Evolutionary conservation across 92 coral and sea anemone genomes (phyloP).

Genomic region (Heliopora coerulea): DNA sequence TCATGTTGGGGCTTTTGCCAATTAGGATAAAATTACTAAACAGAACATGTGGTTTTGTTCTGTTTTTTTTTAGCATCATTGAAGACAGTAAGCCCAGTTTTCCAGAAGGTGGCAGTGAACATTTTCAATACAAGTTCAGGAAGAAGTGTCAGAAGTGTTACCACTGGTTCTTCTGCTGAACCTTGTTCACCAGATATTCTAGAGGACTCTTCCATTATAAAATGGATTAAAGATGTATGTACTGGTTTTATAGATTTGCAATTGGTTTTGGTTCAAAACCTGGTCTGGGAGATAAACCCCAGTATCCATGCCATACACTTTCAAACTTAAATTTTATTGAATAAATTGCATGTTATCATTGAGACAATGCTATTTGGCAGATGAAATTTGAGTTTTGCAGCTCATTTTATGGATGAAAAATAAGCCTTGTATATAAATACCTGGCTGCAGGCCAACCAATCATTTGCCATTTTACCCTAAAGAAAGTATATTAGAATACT

Average conservation of each 20-base stretch:
- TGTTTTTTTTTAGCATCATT: neutral
- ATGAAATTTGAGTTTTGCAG: too few relatives aligned
- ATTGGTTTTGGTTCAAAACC: too few relatives aligned
- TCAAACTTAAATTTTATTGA: too few relatives aligned
- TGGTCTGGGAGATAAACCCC: too few relatives aligned
- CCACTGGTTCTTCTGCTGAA: neutral
- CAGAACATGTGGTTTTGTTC: neutral
- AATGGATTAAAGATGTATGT: slow-evolving; percentile 17
- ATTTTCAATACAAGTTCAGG: slow-evolving; percentile 7
- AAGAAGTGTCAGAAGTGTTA: neutral
- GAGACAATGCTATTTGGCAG: too few relatives aligned
- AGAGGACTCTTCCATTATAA: neutral
- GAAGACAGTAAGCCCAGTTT: neutral
- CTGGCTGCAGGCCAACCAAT: too few relatives aligned
- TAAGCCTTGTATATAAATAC: too few relatives aligned
- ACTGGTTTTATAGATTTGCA: neutral
- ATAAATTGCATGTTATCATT: too few relatives aligned
- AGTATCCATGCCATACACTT: too few relatives aligned
- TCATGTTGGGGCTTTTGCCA: neutral
- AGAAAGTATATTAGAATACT: too few relatives aligned
- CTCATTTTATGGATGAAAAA: too few relatives aligned
- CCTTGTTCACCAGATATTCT: neutral
- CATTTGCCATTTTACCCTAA: too few relatives aligned
- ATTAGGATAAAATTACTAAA: neutral
- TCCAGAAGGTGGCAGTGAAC: neutral